Evolutionary conservation across 2,113 vertebrate genomes (phyloP), one percentile per base, ranked within the genome.

Genomic region (Narcine bancroftii): DNA sequence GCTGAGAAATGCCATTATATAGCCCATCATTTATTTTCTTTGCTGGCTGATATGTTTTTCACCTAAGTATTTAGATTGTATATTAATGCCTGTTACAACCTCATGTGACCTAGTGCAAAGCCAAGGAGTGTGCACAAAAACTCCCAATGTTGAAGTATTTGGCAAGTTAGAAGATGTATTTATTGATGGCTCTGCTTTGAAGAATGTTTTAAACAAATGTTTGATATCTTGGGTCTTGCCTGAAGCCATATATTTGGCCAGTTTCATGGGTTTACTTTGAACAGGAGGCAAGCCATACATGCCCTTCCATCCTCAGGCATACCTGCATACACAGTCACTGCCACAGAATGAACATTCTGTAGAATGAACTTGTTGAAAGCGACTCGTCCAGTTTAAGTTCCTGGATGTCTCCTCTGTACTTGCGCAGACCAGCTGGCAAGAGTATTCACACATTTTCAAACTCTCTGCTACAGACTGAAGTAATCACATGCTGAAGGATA

Each of bases 201-300:
- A 60, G 81, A 60, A 56, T n/a, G 36, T 60, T 79, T 79, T 56
- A 85, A 85, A 85, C 13, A 56, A 85, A 85, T 56, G 81, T 85
- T 60, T 60, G 77, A 81, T 29, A 47, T 33, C 45, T 10, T 29
- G 13, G 77, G 10, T 50, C 7, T 81, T 29, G 29, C 42, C 76
- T 45, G 39, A 6, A 6, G 21, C 77, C 47, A 60, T 81, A 11
- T 29, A 24, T 81, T 81, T 81, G n/a, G 50, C 53, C 33, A 6
- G 15, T 60, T 85, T 85, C 15, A 33, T 11, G 6, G 81, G 33
- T 53, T 29, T 10, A 85, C n/a, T n/a, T n/a, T n/a, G n/a, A n/a
- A n/a, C n/a, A n/a, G n/a, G n/a, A n/a, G n/a, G n/a, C n/a, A n/a
- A n/a, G n/a, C n/a, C n/a, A n/a, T n/a, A n/a, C n/a, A n/a, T n/a